Conservation (phyloP, 2,888 invertebrate species). For the Tetranychus truncatus region DNA sequence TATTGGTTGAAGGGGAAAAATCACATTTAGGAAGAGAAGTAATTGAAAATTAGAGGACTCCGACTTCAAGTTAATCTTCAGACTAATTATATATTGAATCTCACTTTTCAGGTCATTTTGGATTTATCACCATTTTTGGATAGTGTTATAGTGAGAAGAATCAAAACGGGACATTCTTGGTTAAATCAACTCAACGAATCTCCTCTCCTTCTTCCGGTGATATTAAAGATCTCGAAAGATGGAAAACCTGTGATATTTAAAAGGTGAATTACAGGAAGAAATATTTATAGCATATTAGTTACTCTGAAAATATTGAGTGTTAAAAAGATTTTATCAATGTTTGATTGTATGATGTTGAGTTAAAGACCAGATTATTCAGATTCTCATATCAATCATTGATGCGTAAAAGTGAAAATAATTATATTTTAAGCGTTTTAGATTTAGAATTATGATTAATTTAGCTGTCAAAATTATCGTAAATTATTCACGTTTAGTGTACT, state of each 20-base stretch:
- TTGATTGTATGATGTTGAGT: too few relatives aligned
- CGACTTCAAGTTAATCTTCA: background rate
- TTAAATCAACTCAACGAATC: background rate
- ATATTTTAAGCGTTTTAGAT: too few relatives aligned
- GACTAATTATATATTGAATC: background rate
- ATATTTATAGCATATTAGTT: too few relatives aligned
- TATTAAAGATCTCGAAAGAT: background rate
- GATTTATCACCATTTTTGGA: background rate
- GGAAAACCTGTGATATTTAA: conserved; percentile 1
- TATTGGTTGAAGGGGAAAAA: background rate
- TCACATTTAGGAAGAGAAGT: background rate
- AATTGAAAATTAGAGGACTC: background rate
- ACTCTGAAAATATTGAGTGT: too few relatives aligned
- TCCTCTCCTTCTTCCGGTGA: background rate
- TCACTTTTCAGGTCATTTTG: background rate
- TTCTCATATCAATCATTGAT: too few relatives aligned
- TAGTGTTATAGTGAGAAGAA: background rate
- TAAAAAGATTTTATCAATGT: too few relatives aligned
- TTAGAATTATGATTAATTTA: too few relatives aligned
- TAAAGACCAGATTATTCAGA: too few relatives aligned
- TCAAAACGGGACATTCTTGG: background rate
- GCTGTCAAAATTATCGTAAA: too few relatives aligned
- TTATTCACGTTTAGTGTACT: too few relatives aligned
- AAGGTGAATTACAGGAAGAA: background rate
- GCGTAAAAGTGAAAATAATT: too few relatives aligned